Conservation (phyloP, 2,797 vertebrate genomes). For the Crypturellus tataupa region DNA sequence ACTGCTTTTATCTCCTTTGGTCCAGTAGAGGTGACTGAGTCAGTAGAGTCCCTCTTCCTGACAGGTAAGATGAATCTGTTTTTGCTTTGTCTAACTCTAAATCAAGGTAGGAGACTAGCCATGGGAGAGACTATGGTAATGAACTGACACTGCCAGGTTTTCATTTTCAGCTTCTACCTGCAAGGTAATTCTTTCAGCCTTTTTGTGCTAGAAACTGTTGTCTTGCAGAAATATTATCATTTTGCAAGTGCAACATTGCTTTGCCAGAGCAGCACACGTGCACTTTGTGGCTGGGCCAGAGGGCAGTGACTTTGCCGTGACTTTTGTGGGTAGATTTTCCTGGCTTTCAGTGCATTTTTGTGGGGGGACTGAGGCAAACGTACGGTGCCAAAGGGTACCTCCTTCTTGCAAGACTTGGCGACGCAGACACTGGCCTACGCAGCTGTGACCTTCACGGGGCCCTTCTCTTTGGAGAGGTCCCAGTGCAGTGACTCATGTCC, state of each 20-base stretch:
- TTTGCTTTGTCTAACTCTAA: neutral
- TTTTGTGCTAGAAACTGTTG: neutral
- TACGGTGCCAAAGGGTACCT: neutral
- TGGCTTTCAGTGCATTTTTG: neutral
- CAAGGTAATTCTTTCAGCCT: neutral
- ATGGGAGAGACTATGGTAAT: neutral
- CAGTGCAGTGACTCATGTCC: neutral
- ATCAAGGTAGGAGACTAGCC: neutral
- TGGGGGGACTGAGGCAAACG: neutral
- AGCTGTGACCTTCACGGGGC: neutral
- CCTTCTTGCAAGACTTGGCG: neutral
- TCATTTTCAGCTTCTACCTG: neutral
- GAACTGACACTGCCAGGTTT: neutral
- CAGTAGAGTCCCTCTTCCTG: neutral
- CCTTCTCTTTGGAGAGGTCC: neutral
- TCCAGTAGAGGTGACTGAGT: neutral
- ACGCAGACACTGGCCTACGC: neutral
- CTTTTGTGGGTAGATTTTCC: neutral
- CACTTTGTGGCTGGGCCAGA: neutral
- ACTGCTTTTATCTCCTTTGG: neutral
- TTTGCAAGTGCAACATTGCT: neutral
- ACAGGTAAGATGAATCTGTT: neutral
- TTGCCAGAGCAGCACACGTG: fast-evolving
- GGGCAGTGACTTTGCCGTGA: neutral
- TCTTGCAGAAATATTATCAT: neutral